A percentile compares a stretch with the other conserved stretches of the same genome.
phyloP scores from a whole-genome alignment of 2,888 invertebrate genomes.

The Blastobasis adustella region DNA sequence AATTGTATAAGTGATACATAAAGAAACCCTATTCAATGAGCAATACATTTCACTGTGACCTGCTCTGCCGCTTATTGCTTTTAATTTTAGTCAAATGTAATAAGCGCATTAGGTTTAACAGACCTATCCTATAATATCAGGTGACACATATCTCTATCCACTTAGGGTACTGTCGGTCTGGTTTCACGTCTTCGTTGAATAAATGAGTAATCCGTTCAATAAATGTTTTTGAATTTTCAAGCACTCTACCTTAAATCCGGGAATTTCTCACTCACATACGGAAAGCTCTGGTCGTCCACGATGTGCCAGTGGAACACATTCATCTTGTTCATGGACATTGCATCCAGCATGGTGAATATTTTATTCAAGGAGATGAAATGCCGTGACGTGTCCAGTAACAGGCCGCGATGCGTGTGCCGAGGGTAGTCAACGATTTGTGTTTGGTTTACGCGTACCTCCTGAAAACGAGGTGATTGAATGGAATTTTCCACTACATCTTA shows the following conservation, averaged over 20 bases:
- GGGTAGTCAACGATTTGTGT: conserved; percentile 86
- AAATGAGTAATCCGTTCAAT: neutral
- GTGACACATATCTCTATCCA: no score
- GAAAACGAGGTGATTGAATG: conserved; percentile 9
- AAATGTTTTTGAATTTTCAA: neutral
- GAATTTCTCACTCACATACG: conserved; percentile 85
- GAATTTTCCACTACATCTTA: no score
- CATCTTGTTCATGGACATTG: conserved; percentile 92
- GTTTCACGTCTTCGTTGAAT: no score
- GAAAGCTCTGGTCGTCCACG: conserved; percentile 94
- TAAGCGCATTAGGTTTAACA: no score
- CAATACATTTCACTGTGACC: no score
- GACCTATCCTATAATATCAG: no score
- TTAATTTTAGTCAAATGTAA: no score
- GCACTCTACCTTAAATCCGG: conserved; percentile 81
- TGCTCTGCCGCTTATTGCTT: no score
- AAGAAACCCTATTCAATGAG: no score
- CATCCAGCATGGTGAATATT: conserved; percentile 82
- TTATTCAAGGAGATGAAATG: conserved; percentile 84
- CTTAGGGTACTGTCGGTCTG: no score
- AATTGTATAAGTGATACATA: no score
- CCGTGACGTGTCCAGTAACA: conserved; percentile 90
- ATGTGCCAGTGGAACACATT: conserved; percentile 98
- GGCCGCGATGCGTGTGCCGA: conserved; percentile 85
- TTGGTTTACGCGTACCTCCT: conserved; percentile 79